Evolutionary conservation across 1,140 invertebrate species (phyloP).

Genomic region (Acyrthosiphon pisum): DNA sequence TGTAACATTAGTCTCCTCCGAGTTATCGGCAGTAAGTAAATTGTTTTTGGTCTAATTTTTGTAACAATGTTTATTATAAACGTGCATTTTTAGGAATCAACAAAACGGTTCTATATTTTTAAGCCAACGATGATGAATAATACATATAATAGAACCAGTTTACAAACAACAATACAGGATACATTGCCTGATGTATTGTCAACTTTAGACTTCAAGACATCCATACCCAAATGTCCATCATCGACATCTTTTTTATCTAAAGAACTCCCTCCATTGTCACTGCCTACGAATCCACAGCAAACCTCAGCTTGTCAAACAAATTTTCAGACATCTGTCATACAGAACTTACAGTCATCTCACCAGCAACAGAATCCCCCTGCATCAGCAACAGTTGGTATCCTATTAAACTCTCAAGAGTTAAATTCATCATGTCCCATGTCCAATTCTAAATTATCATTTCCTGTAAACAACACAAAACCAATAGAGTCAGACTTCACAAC

Average conservation of each 20-base stretch:
- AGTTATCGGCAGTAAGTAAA: neutral
- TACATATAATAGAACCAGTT: neutral
- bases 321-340: neutral
- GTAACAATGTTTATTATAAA: neutral
- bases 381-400: neutral
- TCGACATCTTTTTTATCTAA: neutral
- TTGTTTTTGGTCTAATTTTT: neutral
- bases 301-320: neutral
- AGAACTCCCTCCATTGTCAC: neutral
- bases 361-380: neutral
- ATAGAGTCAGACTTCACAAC: neutral
- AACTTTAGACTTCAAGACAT: neutral
- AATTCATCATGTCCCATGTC: neutral
- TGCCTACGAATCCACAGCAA: neutral
- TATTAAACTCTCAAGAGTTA: neutral
- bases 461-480: neutral
- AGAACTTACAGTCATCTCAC: neutral
- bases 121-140: neutral
- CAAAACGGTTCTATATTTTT: constrained; percentile 28
- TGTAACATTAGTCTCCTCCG: neutral
- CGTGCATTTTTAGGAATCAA: constrained; percentile 25
- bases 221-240: neutral
- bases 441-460: neutral
- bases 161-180: constrained; percentile 24
- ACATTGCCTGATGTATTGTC: constrained; percentile 17